Evolutionary conservation across 1,140 invertebrate species (phyloP), one percentile per base, ranked within the genome.

Genomic region (Plutomurus gul): DNA sequence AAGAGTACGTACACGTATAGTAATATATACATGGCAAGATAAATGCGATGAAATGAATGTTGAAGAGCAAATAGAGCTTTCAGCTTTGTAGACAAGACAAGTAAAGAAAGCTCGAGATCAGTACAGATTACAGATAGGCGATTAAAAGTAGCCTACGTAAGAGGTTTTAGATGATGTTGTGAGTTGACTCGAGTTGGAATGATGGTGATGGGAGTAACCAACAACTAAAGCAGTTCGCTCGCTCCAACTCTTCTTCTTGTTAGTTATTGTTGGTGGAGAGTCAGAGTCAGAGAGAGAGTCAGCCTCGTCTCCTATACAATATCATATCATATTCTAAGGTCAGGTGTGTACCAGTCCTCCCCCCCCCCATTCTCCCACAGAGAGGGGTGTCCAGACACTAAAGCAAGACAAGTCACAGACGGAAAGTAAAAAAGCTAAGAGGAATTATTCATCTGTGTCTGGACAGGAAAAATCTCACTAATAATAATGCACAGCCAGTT

Each of bases 391-490:
- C 47, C 47, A 51, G 47, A 51, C 47, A 51, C 47, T 51, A 51
- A n/a, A n/a, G n/a, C 25, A 65, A 65, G 56, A 65, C 56, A 65
- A 65, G 56, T 33, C 27, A 60, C 51, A 65, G 56, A 65, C 56
- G 27, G 30, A 65, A 65, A 65, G 56, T 65, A 36, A 65, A 65
- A 51, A 65, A 65, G 56, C 56, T 65, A 16, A 51, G 27, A 65
- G 56, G 56, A 65, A 65, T 65, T 65, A 65, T 65, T 65, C 56
- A 65, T 65, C 56, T 65, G 56, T 16, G 56, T 65, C 56, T 65
- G 56, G 56, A 65, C 56, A 65, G 56, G 27, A 65, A 65, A 65
- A 65, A 65, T 65, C 27, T 65, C 56, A 65, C 56, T 65, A 65
- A 33, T 65, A 65, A 65, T 65, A 30, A 30, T 33, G 13, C 27